A percentile compares a stretch with the other conserved stretches of the same genome.
Evolutionary conservation across 2,888 invertebrate species (phyloP).

Genomic region (Dolichopus griseipennis): DNA sequence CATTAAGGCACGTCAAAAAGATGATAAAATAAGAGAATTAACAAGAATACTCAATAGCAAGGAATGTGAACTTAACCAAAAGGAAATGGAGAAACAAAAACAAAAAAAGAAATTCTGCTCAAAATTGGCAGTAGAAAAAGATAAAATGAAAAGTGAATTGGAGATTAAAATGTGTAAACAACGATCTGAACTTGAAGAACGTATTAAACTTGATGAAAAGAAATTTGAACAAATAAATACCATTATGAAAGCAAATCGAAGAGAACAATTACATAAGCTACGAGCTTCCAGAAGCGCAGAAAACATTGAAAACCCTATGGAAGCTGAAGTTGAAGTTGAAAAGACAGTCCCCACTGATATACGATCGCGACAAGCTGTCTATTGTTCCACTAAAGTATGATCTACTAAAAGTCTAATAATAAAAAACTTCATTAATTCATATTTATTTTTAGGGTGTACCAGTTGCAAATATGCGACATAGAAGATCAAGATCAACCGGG

Average conservation of each 20-base stretch:
- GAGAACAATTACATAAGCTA: slow-evolving; percentile 26
- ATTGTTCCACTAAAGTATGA: slow-evolving; percentile 16
- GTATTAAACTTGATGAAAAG: slow-evolving; percentile 52
- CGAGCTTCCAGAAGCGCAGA: slow-evolving; percentile 36
- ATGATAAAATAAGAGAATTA: slow-evolving; percentile 53
- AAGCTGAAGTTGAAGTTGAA: slow-evolving; percentile 11
- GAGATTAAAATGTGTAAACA: slow-evolving; percentile 53
- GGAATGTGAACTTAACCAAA: slow-evolving; percentile 53
- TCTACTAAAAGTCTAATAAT: slow-evolving; percentile 18
- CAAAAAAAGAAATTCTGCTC: slow-evolving; percentile 55
- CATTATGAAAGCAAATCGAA: slow-evolving; percentile 48
- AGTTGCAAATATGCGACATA: slow-evolving; percentile 61
- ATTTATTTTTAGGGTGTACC: slow-evolving; percentile 49
- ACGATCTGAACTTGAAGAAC: slow-evolving; percentile 48
- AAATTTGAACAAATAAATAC: slow-evolving; percentile 53
- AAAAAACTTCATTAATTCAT: not conserved
- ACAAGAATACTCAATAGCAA: slow-evolving; percentile 58
- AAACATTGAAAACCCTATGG: slow-evolving; percentile 22
- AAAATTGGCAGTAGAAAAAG: slow-evolving; percentile 63
- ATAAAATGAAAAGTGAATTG: slow-evolving; percentile 63
- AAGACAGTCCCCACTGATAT: slow-evolving; percentile 9
- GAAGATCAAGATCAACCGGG: slow-evolving; percentile 74
- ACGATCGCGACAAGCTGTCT: slow-evolving; percentile 10
- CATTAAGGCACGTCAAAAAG: slow-evolving; percentile 55
- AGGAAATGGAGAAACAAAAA: slow-evolving; percentile 57